phyloP scores from a whole-genome alignment of 2,113 vertebrate species.

The Caracal caracal region DNA sequence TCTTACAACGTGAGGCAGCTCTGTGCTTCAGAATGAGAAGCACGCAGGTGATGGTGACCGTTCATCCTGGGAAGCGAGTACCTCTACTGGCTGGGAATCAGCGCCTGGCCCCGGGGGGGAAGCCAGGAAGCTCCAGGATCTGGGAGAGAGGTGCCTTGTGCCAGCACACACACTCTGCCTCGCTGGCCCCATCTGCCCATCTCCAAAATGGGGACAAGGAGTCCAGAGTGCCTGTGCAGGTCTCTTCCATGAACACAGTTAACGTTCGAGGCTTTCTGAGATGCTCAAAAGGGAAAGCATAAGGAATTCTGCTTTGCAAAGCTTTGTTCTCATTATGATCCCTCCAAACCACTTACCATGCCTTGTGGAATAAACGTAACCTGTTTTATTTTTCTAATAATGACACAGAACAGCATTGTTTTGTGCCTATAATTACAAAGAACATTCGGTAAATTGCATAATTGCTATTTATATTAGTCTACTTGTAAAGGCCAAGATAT shows the following conservation, averaged over 20 bases:
- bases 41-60: accelerated
- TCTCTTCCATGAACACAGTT: background rate
- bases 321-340: background rate
- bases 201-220: background rate
- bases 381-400: conserved; percentile 30
- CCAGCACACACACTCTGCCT: background rate
- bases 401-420: background rate
- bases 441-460: conserved; percentile 23
- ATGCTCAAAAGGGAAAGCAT: background rate
- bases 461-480: conserved; percentile 58
- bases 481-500: conserved; percentile 39
- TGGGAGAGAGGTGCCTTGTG: background rate
- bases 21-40: background rate
- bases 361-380: background rate
- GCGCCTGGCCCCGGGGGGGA: background rate
- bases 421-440: conserved; percentile 48
- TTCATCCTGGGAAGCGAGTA: background rate
- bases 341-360: background rate
- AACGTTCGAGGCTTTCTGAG: background rate
- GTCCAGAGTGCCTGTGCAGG: too few relatives aligned
- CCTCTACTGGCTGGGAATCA: background rate
- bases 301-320: background rate
- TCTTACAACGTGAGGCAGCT: background rate
- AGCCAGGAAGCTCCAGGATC: background rate
- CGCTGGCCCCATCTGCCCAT: background rate